Evolutionary conservation across 2,113 vertebrate genomes (phyloP), one percentile per base, ranked within the genome.

Genomic region (Mesitornis unicolor): DNA sequence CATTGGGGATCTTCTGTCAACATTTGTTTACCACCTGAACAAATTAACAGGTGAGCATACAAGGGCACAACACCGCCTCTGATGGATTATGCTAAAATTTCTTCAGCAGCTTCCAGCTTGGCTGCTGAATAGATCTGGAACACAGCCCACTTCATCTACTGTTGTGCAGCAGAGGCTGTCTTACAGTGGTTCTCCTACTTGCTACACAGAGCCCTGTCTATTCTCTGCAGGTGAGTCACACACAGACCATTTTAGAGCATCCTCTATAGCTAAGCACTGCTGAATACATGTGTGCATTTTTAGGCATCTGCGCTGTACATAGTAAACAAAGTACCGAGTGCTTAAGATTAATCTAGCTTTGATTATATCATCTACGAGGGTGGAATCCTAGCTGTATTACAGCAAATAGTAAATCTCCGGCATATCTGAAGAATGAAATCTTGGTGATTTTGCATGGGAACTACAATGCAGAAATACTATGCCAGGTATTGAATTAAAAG

Each of bases 221-320:
- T 7, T 82, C 53, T 42, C 42, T 50, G 63, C 75, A 93, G 85
- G 53, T 4, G 14, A 84, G 35, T 45, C 65, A 77, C 60, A 60
- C 40, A 67, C 35, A 43, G n/a, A 56, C 20, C 35, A 67, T n/a
- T 35, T 73, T 33, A 69, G 67, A 78, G 31, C 57, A n/a, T 21
- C 47, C 65, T 50, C 10, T 17, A 9, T 6, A 82, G 33, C 38
- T 50, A 45, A 74, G 79, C 42, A 45, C 15, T 31, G 22, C 65
- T 7, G 29, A 73, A 63, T 20, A 53, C 1, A 17, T 0, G 2
- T 3, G 13, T 43, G 38, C 3, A 2, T 40, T 26, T 43, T 35
- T 7, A 76, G 48, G 38, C 10, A 79, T 3, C 61, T 84, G 29
- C 56, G 43, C 40, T 11, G 29, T n/a, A 47, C 18, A 13, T 2